Evolutionary conservation across 2,797 vertebrate species (phyloP).

Genomic region (Myotis findleyi): DNA sequence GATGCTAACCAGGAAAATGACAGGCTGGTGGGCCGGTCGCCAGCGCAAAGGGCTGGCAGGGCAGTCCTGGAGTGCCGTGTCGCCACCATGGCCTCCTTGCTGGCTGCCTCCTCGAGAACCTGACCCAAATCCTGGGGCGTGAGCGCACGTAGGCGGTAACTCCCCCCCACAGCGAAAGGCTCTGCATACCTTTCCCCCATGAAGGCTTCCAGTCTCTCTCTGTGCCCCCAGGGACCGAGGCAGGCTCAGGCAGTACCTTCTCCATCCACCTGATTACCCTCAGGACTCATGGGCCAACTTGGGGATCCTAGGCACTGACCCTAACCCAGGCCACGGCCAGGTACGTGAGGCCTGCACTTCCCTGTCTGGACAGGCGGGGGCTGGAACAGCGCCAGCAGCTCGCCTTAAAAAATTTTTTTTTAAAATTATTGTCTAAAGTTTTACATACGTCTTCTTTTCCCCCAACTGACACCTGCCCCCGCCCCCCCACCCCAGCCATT

Average conservation of each 20-base stretch:
- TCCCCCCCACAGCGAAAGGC: slow-evolving; percentile 57
- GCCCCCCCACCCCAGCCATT: rapidly evolving
- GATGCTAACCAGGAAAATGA: neutral
- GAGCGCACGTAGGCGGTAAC: neutral
- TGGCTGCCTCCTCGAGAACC: neutral
- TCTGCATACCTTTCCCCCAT: slow-evolving; percentile 16
- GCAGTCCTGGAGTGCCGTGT: neutral
- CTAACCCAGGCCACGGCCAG: neutral
- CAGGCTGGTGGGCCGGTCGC: neutral
- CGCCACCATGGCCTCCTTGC: neutral
- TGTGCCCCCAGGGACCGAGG: neutral
- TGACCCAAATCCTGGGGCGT: slow-evolving; percentile 20
- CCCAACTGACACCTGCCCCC: too few relatives aligned
- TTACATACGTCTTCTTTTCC: too few relatives aligned
- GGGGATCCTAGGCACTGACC: neutral
- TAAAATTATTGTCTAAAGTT: too few relatives aligned
- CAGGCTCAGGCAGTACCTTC: neutral
- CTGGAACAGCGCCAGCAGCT: neutral
- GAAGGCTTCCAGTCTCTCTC: slow-evolving; percentile 1
- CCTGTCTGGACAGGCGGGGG: neutral
- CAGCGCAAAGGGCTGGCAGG: neutral
- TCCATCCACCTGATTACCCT: neutral
- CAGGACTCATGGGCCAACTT: neutral
- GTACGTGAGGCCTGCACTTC: neutral
- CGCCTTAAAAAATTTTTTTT: neutral